Percentiles rank a stretch among this genome's conserved stretches.
These are phyloP conservation scores for Aphis craccivora DNA, from an alignment of 1,140 invertebrate genomes.

Conservation along the genomic window DNA sequence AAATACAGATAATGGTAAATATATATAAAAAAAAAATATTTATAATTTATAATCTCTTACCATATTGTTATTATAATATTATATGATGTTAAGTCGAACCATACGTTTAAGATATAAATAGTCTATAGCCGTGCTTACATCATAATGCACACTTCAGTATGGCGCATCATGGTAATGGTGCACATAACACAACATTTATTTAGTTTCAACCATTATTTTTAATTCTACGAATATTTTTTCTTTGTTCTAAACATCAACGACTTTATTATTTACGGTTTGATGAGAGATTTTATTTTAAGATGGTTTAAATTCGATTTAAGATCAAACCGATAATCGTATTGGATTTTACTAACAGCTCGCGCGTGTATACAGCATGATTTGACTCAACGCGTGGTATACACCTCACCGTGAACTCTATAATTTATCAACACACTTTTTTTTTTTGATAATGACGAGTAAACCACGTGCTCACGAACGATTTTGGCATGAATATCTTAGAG, in stretches of 20 bases:
- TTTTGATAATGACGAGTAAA: too few species aligned
- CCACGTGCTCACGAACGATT: not conserved
- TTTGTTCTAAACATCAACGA: too few species aligned
- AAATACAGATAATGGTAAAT: not conserved
- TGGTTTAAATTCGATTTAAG: too few species aligned
- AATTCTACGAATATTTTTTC: not conserved
- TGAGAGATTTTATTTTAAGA: too few species aligned
- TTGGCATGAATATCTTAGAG: not conserved
- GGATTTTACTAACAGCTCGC: too few species aligned
- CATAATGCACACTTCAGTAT: not conserved
- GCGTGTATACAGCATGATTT: not conserved
- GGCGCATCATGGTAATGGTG: not conserved
- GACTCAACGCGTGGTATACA: not conserved
- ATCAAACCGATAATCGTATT: too few species aligned
- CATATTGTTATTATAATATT: not conserved
- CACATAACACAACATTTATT: not conserved
- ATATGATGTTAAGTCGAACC: too few species aligned
- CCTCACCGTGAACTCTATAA: too few species aligned
- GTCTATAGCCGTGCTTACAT: not conserved
- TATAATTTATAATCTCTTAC: not conserved
- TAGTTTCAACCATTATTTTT: not conserved
- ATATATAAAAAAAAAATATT: not conserved
- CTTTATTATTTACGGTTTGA: too few species aligned
- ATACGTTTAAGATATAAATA: not conserved
- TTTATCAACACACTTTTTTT: too few species aligned